Percentiles rank a stretch among this genome's conserved stretches.
Evolutionary conservation across 2,113 vertebrate genomes (phyloP).

Genomic region (Campylorhamphus procurvoides): DNA sequence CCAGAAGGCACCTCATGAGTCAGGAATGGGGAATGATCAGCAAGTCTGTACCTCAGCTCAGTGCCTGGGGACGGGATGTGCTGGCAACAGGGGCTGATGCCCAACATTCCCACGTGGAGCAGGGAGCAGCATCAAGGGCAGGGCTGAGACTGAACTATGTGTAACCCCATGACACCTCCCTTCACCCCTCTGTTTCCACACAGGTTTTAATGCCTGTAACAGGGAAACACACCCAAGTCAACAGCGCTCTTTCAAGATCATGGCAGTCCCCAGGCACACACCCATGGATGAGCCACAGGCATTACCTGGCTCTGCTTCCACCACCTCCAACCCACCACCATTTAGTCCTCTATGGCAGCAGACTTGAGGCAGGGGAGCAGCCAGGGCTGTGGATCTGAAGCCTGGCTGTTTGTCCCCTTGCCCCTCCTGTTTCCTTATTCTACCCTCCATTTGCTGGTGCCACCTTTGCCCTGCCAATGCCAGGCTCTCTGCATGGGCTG

Average conservation of each 20-base stretch:
- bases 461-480: accelerated
- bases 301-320: background rate
- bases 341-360: background rate
- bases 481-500: background rate
- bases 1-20: background rate
- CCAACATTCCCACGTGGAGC: accelerated
- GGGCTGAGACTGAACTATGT: background rate
- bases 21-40: background rate
- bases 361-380: background rate
- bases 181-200: background rate
- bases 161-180: background rate
- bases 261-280: background rate
- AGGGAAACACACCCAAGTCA: constrained; percentile 19
- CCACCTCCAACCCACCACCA: background rate
- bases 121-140: background rate
- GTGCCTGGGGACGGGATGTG: background rate
- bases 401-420: background rate
- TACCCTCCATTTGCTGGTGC: background rate
- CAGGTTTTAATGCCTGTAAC: background rate
- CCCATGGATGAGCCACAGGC: background rate
- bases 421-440: background rate
- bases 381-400: background rate
- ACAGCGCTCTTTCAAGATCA: background rate
- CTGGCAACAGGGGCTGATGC: background rate
- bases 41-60: background rate